phyloP scores from a whole-genome alignment of 2,888 invertebrate species.

The Abrostola triplasia region DNA sequence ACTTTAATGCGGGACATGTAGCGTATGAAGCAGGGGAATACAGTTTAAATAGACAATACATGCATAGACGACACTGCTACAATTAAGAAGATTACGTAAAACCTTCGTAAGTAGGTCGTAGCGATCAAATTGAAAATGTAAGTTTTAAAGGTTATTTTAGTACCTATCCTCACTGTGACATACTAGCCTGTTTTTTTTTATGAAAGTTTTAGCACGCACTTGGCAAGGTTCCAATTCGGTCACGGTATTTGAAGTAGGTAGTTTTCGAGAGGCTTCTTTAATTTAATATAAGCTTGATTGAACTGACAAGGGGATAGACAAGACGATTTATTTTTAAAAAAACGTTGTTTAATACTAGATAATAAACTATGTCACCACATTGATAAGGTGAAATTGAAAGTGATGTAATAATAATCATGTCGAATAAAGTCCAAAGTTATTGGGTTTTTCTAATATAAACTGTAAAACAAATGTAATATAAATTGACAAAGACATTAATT shows the following conservation, averaged over 20 bases:
- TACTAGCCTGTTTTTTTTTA: conserved; percentile 23
- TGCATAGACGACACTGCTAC: too few species aligned
- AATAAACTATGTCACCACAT: too few species aligned
- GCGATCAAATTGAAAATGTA: neutral
- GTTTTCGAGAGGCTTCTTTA: conserved; percentile 19
- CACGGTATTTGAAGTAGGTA: conserved; percentile 27
- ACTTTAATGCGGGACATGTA: too few species aligned
- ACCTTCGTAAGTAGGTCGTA: neutral
- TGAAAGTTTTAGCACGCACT: conserved; percentile 36
- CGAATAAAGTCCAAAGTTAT: too few species aligned
- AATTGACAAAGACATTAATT: too few species aligned
- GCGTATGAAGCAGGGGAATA: too few species aligned
- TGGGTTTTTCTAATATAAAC: too few species aligned
- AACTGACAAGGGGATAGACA: conserved; percentile 9
- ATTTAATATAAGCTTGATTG: conserved; percentile 27
- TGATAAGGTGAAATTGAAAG: too few species aligned
- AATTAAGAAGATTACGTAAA: too few species aligned
- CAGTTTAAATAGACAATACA: too few species aligned
- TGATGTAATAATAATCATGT: too few species aligned
- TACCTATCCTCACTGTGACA: conserved; percentile 6
- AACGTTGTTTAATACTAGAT: neutral
- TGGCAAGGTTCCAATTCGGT: conserved; percentile 48
- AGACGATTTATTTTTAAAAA: neutral
- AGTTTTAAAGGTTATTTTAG: conserved; percentile 22
- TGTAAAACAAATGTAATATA: too few species aligned